Conservation (phyloP, 2,797 vertebrate genomes). For the Dryobates pubescens region DNA sequence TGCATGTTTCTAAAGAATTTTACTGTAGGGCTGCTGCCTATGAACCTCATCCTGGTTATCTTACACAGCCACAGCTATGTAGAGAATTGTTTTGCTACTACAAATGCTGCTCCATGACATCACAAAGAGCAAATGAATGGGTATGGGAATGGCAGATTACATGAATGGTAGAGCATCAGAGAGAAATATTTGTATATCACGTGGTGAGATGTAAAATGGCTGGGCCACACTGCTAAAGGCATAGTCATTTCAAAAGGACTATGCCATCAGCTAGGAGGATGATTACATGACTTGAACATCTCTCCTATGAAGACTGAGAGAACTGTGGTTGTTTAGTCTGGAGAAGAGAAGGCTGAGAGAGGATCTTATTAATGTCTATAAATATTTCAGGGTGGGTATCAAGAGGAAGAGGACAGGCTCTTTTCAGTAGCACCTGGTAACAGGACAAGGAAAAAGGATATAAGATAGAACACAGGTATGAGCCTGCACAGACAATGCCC, state of each 20-base stretch:
- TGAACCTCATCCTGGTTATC: background rate
- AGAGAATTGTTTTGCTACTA: background rate
- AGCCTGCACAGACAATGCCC: background rate
- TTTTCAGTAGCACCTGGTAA: no score
- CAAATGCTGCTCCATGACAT: background rate
- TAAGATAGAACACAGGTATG: background rate
- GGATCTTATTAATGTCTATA: no score
- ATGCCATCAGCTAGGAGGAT: no score
- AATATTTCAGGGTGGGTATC: no score
- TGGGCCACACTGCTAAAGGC: background rate
- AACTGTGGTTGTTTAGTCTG: no score
- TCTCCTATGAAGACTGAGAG: no score
- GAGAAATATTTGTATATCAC: constrained; percentile 20
- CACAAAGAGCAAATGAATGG: background rate
- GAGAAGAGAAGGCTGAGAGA: no score
- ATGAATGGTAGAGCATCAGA: background rate
- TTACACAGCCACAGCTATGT: background rate
- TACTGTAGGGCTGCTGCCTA: background rate
- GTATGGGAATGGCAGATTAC: background rate
- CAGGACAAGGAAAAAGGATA: no score
- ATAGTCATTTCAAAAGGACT: background rate
- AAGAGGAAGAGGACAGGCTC: no score
- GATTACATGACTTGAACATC: no score
- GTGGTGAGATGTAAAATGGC: background rate
- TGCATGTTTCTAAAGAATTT: background rate